These are phyloP conservation scores for Trichechus manatus DNA, from an alignment of 2,113 vertebrate genomes.

Conservation along the genomic window DNA sequence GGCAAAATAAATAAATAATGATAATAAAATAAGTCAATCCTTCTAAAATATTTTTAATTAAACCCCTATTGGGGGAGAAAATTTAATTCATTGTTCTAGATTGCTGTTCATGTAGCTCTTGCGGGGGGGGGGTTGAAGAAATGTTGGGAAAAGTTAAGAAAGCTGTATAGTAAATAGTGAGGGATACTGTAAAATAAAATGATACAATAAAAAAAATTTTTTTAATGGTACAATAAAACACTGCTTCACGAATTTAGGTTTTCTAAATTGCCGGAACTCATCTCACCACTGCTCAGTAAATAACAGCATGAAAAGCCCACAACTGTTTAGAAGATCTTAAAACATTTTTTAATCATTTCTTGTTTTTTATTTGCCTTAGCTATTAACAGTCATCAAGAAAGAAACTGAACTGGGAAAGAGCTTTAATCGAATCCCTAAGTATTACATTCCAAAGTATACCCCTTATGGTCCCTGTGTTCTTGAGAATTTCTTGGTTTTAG, in stretches of 20 bases:
- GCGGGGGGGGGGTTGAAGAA: background rate
- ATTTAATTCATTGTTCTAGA: background rate
- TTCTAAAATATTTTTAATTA: slow-evolving; percentile 9
- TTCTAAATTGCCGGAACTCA: background rate
- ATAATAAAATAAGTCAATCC: background rate
- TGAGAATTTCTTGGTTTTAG: slow-evolving; percentile 57
- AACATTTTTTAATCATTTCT: slow-evolving; percentile 31
- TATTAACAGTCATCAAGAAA: background rate
- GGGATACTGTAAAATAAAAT: background rate
- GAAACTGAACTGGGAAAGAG: slow-evolving; percentile 32
- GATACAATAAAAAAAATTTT: background rate
- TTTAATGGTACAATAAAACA: background rate
- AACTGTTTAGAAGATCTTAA: slow-evolving; percentile 42
- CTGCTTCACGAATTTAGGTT: background rate
- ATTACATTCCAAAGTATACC: background rate
- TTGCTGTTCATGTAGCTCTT: background rate
- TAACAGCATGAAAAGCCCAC: slow-evolving; percentile 30
- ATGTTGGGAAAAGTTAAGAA: background rate
- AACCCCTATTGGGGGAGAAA: background rate
- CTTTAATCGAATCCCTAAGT: background rate
- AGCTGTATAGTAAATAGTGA: background rate
- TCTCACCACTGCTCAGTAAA: background rate
- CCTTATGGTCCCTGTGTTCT: background rate
- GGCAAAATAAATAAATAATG: background rate
- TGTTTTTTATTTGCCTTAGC: background rate